These are phyloP conservation scores for Beaufortia kweichowensis DNA, from an alignment of 2,113 vertebrate genomes.

Conservation along the genomic window DNA sequence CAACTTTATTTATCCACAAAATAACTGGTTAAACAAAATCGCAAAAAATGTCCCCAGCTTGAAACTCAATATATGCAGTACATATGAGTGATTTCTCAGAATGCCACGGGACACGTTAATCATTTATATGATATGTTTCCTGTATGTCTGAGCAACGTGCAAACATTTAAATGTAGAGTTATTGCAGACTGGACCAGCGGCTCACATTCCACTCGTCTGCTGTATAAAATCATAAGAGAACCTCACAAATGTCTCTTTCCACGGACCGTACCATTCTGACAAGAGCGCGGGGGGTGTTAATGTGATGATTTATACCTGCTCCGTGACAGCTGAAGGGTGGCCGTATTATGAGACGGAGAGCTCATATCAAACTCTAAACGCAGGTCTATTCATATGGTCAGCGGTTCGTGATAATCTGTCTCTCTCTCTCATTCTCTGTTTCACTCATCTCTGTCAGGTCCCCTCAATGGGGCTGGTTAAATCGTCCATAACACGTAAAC, in stretches of 20 bases:
- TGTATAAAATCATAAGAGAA: constrained; percentile 24
- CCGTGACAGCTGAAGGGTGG: constrained; percentile 13
- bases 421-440: constrained; percentile 50
- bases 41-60: not conserved
- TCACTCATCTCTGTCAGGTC: constrained; percentile 72
- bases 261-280: not conserved
- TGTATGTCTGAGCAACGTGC: constrained; percentile 30
- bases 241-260: constrained; percentile 32
- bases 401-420: constrained; percentile 28
- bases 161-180: constrained; percentile 12
- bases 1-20: constrained; percentile 2
- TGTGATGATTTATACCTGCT: constrained; percentile 32
- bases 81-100: constrained; percentile 11
- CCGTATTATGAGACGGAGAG: constrained; percentile 18
- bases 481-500: constrained; percentile 79
- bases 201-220: constrained; percentile 21
- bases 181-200: not conserved
- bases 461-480: constrained; percentile 75
- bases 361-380: constrained; percentile 32
- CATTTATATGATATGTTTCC: constrained; percentile 30
- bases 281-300: not conserved
- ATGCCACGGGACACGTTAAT: not conserved
- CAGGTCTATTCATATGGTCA: constrained; percentile 32
- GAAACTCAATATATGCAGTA: constrained; percentile 22
- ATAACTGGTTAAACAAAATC: constrained; percentile 20